Evolutionary conservation across 2,888 invertebrate species (phyloP).

Genomic region (Reticulitermes lucifugus): DNA sequence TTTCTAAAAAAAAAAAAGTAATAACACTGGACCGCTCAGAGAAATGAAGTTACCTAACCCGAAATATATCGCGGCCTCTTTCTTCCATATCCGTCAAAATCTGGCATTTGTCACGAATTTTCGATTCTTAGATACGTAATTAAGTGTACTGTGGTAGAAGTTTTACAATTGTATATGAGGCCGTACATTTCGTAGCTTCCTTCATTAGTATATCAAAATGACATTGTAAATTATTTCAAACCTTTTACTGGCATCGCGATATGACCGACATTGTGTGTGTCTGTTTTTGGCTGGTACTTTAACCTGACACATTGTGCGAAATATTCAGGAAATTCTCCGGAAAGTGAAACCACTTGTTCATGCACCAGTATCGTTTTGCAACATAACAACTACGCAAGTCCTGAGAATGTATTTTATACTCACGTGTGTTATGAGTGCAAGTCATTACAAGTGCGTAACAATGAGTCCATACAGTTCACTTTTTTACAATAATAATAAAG

Average conservation of each 20-base stretch:
- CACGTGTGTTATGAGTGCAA: slow-evolving; percentile 20
- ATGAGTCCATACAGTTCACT: slow-evolving; percentile 44
- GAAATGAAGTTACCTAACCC: no score
- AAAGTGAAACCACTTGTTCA: slow-evolving; percentile 2
- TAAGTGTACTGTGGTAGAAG: background rate
- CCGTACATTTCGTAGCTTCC: background rate
- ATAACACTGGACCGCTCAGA: no score
- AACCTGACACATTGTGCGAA: background rate
- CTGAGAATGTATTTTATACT: slow-evolving; percentile 22
- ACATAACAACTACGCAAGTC: slow-evolving; percentile 10
- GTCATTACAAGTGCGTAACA: slow-evolving; percentile 30
- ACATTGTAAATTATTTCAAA: no score
- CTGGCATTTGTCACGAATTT: no score
- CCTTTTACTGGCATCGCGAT: background rate
- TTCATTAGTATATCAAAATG: background rate
- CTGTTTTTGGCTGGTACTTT: background rate
- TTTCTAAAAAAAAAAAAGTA: no score
- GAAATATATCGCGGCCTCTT: no score
- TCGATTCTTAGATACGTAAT: no score
- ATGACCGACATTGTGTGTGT: background rate
- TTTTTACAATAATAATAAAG: slow-evolving; percentile 24
- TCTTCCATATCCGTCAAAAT: no score
- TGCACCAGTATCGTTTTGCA: slow-evolving; percentile 1
- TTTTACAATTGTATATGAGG: background rate
- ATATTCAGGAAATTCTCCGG: background rate